Base-by-base conservation (phyloP, 2,888 invertebrate genomes). In the Melolontha melolontha region DNA sequence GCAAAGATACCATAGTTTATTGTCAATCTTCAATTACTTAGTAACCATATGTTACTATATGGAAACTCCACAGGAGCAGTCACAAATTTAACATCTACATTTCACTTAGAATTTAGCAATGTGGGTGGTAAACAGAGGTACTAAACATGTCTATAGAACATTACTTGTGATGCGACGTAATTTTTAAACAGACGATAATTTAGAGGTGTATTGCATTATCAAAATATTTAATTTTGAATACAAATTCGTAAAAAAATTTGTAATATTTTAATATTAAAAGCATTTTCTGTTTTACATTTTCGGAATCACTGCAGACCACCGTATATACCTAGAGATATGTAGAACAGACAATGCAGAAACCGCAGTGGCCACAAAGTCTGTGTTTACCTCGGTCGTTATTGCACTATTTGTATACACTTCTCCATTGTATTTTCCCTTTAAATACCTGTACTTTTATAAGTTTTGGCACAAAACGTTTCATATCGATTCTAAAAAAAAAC, bases 371-470 rank as follows among this genome's bases (percentile, higher is more conserved):
- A 75, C 79, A 79, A 78, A 78, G 76, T 73, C 78, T 77, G 74
- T 81, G 81, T 81, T 81, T 81, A 79, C 79, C 75, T 76, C 78
- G 75, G 79, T 81, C 79, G 81, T 81, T 81, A 81, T 79, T 78
- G 77, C 77, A 78, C 79, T 81, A 81, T 81, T 81, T 81, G 81
- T 81, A 81, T 80, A 81, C 80, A 80, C 75, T 75, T 73, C 72
- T 66, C 68, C 71, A 79, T 81, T 81, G 80, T 80, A 29, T 44
- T 74, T 71, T 65, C 63, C 59, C 73, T 72, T 72, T 77, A 78
- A 79, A 77, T 74, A 74, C 75, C 72, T 76, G 73, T 71, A 71
- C 71, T 72, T 49, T 47, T 69, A 59, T 59, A 59, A 47, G 27
- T 59, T 47, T 41, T 54, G 14, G 10, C 39, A 59, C 44, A 47